Evolutionary conservation across 1,140 invertebrate genomes (phyloP).

Genomic region (Drosophila arizonae): DNA sequence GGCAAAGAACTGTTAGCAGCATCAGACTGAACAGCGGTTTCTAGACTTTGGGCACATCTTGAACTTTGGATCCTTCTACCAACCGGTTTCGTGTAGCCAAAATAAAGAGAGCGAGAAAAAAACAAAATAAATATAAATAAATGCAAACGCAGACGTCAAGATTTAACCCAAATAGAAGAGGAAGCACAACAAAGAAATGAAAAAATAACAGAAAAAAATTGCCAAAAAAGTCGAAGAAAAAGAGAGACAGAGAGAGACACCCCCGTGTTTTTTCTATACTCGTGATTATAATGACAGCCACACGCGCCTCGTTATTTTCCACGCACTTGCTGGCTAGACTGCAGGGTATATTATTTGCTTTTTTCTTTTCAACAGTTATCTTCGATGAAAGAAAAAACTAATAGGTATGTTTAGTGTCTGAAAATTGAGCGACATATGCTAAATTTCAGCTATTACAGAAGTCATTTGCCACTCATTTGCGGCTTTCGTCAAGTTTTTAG

Average conservation of each 20-base stretch:
- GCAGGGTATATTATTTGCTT: constrained; percentile 32
- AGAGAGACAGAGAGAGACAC: constrained; percentile 3
- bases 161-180: constrained; percentile 55
- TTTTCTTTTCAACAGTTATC: neutral
- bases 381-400: neutral
- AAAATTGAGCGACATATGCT: neutral
- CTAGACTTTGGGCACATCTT: constrained; percentile 28
- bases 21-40: constrained; percentile 18
- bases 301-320: constrained; percentile 46
- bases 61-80: constrained; percentile 59
- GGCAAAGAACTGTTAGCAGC: constrained; percentile 12
- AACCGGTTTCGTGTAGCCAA: constrained; percentile 11
- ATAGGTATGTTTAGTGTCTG: neutral
- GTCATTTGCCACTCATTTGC: neutral
- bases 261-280: constrained; percentile 20
- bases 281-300: constrained; percentile 58
- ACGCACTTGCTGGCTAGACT: constrained; percentile 13
- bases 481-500: constrained; percentile 10
- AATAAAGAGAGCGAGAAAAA: neutral
- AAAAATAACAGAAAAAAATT: neutral
- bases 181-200: constrained; percentile 32
- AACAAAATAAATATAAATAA: constrained; percentile 7
- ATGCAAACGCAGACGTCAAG: constrained; percentile 54
- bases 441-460: too few species aligned
- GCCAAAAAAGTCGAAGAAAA: constrained; percentile 11